Base-by-base conservation (phyloP, 2,888 invertebrate species). In the Tachystola acroxantha region DNA sequence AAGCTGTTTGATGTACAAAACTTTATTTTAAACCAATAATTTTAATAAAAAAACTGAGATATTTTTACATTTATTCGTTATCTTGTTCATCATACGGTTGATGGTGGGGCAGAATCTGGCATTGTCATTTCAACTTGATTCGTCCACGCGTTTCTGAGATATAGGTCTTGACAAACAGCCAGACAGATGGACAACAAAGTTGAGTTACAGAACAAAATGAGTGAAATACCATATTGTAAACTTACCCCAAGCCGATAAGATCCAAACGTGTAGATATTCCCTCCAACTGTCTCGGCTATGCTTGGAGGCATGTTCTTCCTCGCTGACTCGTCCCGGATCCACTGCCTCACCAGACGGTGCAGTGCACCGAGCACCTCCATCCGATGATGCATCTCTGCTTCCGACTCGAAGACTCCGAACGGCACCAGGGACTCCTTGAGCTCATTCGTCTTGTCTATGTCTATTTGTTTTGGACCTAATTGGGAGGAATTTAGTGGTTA, bases 221-320 rank as follows among this genome's bases (percentile, higher is more conserved):
- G n/a, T n/a, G n/a, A n/a, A n/a, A n/a, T n/a, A n/a, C n/a, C n/a
- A n/a, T n/a, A n/a, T n/a, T n/a, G n/a, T n/a, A n/a, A n/a, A 32
- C 88, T 84, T 53, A 90, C 99, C 56, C 99, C 95, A 53, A 95
- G 89, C 50, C 96, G 89, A 72, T 99, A 99, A 37, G 99, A 99
- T 30, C 99, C 99, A 79, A 99, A 99, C n/a, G 99, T 99, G 69
- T 97, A 99, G 43, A 99, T 97, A 85, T 98, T 98, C 2, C 99
- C 99, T 12, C 99, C 98, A 39, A 98, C 94, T 50, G 92, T 92
- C 37, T 96, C 96, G 1, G 96, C 96, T 1, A 96, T 92, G 52
- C 91, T 94, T 38, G 93, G 92, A 4, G 99, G 98, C 92, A 99
- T 96, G 76, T 97, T 97, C 78, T 95, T 93, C 48, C 93, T 89